Base-by-base conservation (phyloP, 2,113 vertebrate species). In the Larimichthys polyactis region DNA sequence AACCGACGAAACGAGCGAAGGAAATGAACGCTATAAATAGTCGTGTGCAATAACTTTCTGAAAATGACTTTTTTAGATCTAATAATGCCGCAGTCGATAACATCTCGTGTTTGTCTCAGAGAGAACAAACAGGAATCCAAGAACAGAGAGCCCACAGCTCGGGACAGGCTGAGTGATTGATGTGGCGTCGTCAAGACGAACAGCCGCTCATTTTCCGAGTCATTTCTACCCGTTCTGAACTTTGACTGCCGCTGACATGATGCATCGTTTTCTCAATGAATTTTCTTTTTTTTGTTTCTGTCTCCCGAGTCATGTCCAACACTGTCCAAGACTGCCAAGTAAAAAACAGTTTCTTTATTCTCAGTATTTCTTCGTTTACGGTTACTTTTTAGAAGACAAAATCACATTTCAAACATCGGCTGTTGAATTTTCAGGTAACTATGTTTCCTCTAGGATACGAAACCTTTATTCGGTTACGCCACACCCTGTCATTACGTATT, bases 201-300 rank as follows among this genome's bases (percentile, higher is more conserved):
- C 46, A 62, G 72, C 36, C 51, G 57, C 49, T 74, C 70, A 69
- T 69, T 73, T 48, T 55, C 22, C 54, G 4, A 67, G 12, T 70
- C 52, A 77, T 83, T 84, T 83, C 63, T 48, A 24, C 11, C 62
- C 20, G 65, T 66, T 46, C 49, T 62, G 55, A 68, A 62, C 46
- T 64, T 32, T 57, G 46, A 14, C 58, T 29, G 55, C 8, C 2
- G 3, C 55, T 32, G 54, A 46, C 62, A 46, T 19, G 52, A 60
- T 46, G 62, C 59, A 58, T 58, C 20, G 2, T 51, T 36, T 60
- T 32, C 51, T 36, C 20, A 9, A 1, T 48, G 24, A 65, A 44
- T 46, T 36, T 36, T 36, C 11, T 79, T 4, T 43, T 4, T 43
- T 55, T 55, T 43, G 24, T 67, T 40, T 36, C 40, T 15, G 15